Base-by-base conservation (phyloP, 2,888 invertebrate species). In the Agonopterix arenella region DNA sequence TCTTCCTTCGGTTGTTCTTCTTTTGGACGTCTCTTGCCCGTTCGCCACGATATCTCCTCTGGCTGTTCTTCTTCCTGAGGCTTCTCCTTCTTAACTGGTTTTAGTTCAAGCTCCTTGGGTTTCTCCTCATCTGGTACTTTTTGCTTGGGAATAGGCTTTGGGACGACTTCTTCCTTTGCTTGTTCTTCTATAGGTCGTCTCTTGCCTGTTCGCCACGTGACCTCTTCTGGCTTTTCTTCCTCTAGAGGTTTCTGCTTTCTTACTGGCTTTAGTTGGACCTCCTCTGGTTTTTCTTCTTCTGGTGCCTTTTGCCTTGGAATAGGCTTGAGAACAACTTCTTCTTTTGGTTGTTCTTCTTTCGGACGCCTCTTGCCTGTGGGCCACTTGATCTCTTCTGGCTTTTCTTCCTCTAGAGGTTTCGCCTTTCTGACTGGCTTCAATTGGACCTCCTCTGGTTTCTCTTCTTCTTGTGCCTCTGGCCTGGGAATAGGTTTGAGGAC, bases 31-130 rank as follows among this genome's bases (percentile, higher is more conserved):
- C 63, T 45, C 43, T 58, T 57, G 64, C 58, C 52, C 60, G 76
- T 59, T 68, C 78, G 88, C 61, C 77, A 69, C 54, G 80, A 75
- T 2, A 84, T 70, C 53, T 89, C 80, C 56, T 89, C 85, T 10
- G 84, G 70, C 57, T 55, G 59, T 48, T 68, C 82, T 70, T 64
- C 61, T 7, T 28, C 28, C 4, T 5, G 28, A 28, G 28, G 28
- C 5, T 28, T 28, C 28, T 28, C 28, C 7, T 28, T 28, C 1
- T 4, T 28, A 1, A 28, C 28, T 5, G 28, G 28, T 4, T 28
- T 28, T 1, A 28, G 28, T 28, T 5, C 0, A 28, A 28, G 1
- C 28, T 28, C 28, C 5, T 5, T 4, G 2, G 28, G 28, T 28
- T 28, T 28, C 28, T 28, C 28, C 28, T 28, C 28, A 4, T 28